Percentiles rank a stretch among this genome's conserved stretches.
These are phyloP conservation scores for Mythimna loreyi DNA, from an alignment of 2,888 invertebrate species.

Conservation along the genomic window DNA sequence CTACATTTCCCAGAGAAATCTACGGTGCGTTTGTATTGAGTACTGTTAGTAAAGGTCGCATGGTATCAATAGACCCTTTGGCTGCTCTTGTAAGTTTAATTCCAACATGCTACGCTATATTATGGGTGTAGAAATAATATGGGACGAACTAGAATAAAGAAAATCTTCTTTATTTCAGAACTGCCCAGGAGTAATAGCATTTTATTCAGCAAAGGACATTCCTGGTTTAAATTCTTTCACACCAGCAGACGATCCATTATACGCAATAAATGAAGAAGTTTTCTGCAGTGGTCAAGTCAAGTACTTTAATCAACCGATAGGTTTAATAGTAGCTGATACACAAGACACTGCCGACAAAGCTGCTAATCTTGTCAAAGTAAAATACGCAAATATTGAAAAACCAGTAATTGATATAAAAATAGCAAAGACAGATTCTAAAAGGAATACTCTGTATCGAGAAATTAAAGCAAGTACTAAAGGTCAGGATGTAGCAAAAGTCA, in stretches of 20 bases:
- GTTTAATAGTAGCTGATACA: constrained; percentile 91
- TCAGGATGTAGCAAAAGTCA: constrained; percentile 69
- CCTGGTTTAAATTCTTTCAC: constrained; percentile 92
- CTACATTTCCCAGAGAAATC: constrained; percentile 90
- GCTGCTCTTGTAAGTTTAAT: constrained; percentile 90
- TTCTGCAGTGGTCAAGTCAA: constrained; percentile 88
- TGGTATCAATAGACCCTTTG: constrained; percentile 91
- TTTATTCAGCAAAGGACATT: constrained; percentile 92
- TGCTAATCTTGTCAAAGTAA: constrained; percentile 88
- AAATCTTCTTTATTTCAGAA: constrained; percentile 77
- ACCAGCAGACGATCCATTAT: constrained; percentile 59
- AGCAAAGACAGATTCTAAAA: constrained; percentile 68
- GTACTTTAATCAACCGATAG: constrained; percentile 93
- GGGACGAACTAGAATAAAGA: too few species aligned
- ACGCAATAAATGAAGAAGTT: constrained; percentile 78
- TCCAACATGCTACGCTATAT: too few species aligned
- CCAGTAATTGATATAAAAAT: constrained; percentile 72
- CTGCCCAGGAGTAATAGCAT: constrained; percentile 92
- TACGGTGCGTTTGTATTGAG: constrained; percentile 92
- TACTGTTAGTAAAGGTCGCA: constrained; percentile 88
- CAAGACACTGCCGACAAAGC: constrained; percentile 88
- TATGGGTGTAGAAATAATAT: neutral
- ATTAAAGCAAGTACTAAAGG: constrained; percentile 67
- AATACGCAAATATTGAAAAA: constrained; percentile 81
- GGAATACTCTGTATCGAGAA: constrained; percentile 58